Conservation (phyloP, 2,888 invertebrate genomes). For the Tiphia femorata region DNA sequence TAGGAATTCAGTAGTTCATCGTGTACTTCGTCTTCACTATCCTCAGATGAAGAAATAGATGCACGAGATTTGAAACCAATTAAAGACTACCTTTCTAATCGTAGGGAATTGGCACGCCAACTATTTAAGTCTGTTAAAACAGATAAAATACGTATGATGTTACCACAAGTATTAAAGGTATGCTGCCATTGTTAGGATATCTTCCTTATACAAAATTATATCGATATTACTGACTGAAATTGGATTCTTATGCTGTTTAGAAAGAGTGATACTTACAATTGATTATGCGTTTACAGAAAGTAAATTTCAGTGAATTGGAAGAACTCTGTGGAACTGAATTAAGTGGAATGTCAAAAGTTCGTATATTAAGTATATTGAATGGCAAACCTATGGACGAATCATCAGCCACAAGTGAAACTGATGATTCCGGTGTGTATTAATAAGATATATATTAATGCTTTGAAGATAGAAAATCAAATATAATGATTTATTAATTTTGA, state of each 20-base stretch:
- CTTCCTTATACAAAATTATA: neutral
- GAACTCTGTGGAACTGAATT: conserved; percentile 63
- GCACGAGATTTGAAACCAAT: conserved; percentile 61
- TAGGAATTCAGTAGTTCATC: conserved; percentile 40
- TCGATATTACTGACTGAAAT: neutral
- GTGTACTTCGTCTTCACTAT: conserved; percentile 69
- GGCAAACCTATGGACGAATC: conserved; percentile 62
- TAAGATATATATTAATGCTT: neutral
- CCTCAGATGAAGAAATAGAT: conserved; percentile 61
- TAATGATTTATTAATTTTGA: conserved; percentile 6
- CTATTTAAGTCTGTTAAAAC: conserved; percentile 64
- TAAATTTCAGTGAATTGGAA: conserved; percentile 59
- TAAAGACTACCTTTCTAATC: conserved; percentile 60
- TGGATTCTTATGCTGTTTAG: neutral
- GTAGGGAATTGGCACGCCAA: conserved; percentile 60
- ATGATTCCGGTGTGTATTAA: conserved; percentile 57
- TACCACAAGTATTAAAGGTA: conserved; percentile 64
- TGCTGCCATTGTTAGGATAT: neutral
- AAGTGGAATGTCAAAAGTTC: conserved; percentile 63
- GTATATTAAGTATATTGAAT: conserved; percentile 61
- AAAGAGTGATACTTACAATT: neutral
- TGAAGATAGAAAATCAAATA: neutral
- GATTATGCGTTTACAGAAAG: conserved; percentile 48
- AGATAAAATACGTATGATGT: conserved; percentile 66
- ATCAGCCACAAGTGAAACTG: conserved; percentile 64